Conservation (phyloP, 2,888 invertebrate species). For the Pardosa pseudoannulata region DNA sequence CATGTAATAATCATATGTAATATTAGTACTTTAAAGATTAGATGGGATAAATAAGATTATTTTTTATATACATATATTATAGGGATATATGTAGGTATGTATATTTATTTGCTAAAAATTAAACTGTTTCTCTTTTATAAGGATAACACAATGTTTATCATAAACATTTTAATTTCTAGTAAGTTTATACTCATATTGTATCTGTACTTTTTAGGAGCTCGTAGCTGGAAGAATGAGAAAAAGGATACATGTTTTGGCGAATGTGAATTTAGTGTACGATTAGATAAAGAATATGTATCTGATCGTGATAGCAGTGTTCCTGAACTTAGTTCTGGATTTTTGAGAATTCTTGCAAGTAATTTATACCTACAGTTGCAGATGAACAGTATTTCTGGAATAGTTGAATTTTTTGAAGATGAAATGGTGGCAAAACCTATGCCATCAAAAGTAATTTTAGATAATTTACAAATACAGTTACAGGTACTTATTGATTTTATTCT, state of each 20-base stretch:
- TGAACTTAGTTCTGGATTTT: constrained; percentile 42
- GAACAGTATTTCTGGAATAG: constrained; percentile 65
- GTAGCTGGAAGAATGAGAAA: constrained; percentile 62
- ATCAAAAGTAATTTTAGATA: constrained; percentile 66
- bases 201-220: no score
- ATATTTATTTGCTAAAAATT: no score
- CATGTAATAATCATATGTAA: no score
- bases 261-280: constrained; percentile 62
- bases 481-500: no score
- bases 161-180: no score
- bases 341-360: constrained; percentile 57
- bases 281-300: constrained; percentile 44
- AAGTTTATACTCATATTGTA: no score
- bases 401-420: constrained; percentile 71
- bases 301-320: constrained; percentile 1
- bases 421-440: constrained; percentile 58
- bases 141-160: no score
- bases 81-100: no score
- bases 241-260: constrained; percentile 18
- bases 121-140: no score
- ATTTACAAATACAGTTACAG: constrained; percentile 61
- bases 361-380: constrained; percentile 60
- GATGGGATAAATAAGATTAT: no score
- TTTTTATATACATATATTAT: no score
- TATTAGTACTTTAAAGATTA: no score